phyloP scores from a whole-genome alignment of 1,140 invertebrate genomes.

The Ceratitis capitata region DNA sequence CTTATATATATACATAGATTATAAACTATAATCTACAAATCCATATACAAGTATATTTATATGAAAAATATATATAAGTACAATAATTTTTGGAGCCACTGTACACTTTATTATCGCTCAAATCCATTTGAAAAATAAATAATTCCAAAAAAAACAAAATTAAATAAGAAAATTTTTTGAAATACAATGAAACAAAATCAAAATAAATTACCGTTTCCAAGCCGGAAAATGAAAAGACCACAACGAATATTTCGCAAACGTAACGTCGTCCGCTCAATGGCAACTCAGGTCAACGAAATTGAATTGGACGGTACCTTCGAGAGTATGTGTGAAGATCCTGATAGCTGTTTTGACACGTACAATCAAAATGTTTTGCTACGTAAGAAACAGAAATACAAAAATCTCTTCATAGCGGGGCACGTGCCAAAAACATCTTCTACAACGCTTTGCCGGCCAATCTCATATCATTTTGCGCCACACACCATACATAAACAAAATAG shows the following conservation, averaged over 20 bases:
- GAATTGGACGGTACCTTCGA: not conserved
- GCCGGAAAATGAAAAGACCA: not conserved
- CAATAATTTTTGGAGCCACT: not conserved
- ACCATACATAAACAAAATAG: not conserved
- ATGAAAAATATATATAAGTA: too few relatives aligned
- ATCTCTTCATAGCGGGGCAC: not conserved
- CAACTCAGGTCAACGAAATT: not conserved
- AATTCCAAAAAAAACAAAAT: not conserved
- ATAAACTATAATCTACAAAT: not conserved
- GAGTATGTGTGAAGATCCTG: not conserved
- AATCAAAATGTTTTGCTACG: not conserved
- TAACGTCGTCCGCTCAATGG: not conserved
- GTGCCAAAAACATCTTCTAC: not conserved
- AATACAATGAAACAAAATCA: not conserved
- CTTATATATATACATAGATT: not conserved
- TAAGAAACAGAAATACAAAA: constrained; percentile 7
- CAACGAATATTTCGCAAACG: not conserved
- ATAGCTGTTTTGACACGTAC: not conserved
- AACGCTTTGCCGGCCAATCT: not conserved
- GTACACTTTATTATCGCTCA: not conserved
- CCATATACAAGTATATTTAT: not conserved
- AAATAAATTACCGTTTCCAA: not conserved
- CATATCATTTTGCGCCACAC: not conserved
- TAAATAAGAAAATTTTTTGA: not conserved
- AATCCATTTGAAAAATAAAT: not conserved